Evolutionary conservation across 2,797 vertebrate species (phyloP), one percentile per base, ranked within the genome.

Genomic region (Mionectes olivaceus): DNA sequence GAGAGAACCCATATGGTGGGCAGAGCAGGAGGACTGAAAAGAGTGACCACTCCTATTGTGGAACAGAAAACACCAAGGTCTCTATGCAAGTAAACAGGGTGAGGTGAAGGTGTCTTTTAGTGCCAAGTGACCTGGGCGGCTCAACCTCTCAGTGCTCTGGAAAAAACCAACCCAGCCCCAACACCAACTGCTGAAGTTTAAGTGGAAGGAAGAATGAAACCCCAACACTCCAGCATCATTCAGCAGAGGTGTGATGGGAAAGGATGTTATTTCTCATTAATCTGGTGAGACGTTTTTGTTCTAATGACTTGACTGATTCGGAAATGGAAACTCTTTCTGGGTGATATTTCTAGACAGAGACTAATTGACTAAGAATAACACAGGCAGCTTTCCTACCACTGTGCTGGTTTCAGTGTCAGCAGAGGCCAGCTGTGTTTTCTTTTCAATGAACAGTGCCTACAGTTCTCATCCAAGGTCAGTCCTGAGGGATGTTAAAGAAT

Each of bases 391-490:
- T 95, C 93, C 81, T 79, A 95, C 57, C 73, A 77, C 67, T 52
- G 60, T 56, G 43, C 83, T 95, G 59, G 90, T 79, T 89, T 94
- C 90, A 35, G 89, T 94, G 91, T 85, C 87, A 89, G 92, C 22
- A 4, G 61, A 83, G 94, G 89, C 95, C 95, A 96, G 96, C 96
- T 97, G 96, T 96, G 95, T 97, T 97, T 97, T 93, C 91, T 85
- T 96, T 96, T 60, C 43, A 6, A 55, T 84, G 81, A 96, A 83
- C 59, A 79, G 78, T 94, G 86, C 75, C 81, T 94, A 82, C 65
- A 43, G 92, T 89, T 96, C 94, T 93, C 92, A 94, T 93, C 77
- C 85, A 79, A 75, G 69, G 90, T 83, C 93, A 93, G 83, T 89
- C 89, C 86, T 63, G 63, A 93, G 83, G 76, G 89, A 93, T 5